Evolutionary conservation across 2,797 vertebrate genomes (phyloP), one percentile per base, ranked within the genome.

Genomic region (Oryzias dopingdopingensis): DNA sequence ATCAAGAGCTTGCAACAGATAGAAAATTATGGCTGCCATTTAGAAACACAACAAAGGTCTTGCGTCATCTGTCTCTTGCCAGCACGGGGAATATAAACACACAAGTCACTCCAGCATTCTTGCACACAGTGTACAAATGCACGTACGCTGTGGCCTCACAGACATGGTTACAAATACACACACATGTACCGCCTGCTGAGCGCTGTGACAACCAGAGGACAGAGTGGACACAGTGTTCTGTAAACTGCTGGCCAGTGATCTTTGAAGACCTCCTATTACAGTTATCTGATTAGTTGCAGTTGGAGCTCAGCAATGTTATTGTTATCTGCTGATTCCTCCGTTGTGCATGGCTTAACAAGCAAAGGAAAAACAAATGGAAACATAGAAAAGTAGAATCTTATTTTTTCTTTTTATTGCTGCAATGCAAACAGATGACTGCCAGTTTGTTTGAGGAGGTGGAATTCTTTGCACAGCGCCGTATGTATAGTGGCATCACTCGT

Each of bases 1-100:
- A 84, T 88, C 66, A 52, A 49, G 56, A 22, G n/a, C 52, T 78
- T 82, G 59, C 74, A 85, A 73, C 76, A 85, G 77, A 76, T 82
- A 70, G 61, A 74, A 81, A 78, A 74, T 80, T 70, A 83, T 75
- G 62, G 69, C 76, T 74, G 49, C 77, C 50, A 72, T 80, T 85
- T 86, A 85, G 82, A 80, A 83, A 75, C 79, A 57, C 72, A 78
- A 70, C 77, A 85, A 86, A 88, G 83, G 75, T 49, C 65, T 81
- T 62, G 71, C 59, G 67, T 83, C 82, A 84, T 86, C 65, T 15
- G 49, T 84, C 80, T 86, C 64, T 51, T 32, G 53, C 59, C 52
- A 49, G 57, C 73, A 68, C 60, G 43, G 58, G 62, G 74, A 73
- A 75, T 76, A 72, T 72, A 76, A 79, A 80, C 79, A 81, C 82